Evolutionary conservation across 1,140 invertebrate species (phyloP).

Genomic region (Andricus grossulariae): DNA sequence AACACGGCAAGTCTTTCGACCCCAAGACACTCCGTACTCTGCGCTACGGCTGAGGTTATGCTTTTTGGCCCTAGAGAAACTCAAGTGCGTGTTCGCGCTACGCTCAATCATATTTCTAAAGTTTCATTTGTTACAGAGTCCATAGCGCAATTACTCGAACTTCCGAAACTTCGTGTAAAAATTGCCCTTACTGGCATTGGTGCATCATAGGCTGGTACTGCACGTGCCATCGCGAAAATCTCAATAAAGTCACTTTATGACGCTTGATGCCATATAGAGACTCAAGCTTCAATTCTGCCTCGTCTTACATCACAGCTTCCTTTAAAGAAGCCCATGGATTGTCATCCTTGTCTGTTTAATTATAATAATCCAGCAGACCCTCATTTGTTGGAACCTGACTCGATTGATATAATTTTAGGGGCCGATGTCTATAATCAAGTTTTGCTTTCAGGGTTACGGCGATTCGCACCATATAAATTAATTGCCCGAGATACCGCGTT

Average conservation of each 20-base stretch:
- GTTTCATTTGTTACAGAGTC: too few relatives aligned
- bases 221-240: not conserved
- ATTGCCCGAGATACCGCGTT: too few relatives aligned
- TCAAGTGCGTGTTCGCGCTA: not conserved
- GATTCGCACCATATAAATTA: too few relatives aligned
- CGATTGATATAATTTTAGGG: too few relatives aligned
- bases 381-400: too few relatives aligned
- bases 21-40: not conserved
- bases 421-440: too few relatives aligned
- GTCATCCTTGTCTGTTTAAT: too few relatives aligned
- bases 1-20: not conserved
- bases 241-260: not conserved
- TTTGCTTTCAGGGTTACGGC: too few relatives aligned
- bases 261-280: not conserved
- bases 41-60: constrained; percentile 9
- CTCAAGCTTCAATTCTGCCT: not conserved
- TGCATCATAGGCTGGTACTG: not conserved
- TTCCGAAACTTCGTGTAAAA: not conserved
- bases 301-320: not conserved
- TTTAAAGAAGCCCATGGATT: not conserved
- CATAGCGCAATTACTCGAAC: too few relatives aligned
- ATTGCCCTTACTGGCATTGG: not conserved
- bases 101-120: too few relatives aligned
- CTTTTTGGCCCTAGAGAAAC: not conserved
- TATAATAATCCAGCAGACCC: too few relatives aligned